Conservation (phyloP, 2,888 invertebrate species). For the Eristalis tenax region DNA sequence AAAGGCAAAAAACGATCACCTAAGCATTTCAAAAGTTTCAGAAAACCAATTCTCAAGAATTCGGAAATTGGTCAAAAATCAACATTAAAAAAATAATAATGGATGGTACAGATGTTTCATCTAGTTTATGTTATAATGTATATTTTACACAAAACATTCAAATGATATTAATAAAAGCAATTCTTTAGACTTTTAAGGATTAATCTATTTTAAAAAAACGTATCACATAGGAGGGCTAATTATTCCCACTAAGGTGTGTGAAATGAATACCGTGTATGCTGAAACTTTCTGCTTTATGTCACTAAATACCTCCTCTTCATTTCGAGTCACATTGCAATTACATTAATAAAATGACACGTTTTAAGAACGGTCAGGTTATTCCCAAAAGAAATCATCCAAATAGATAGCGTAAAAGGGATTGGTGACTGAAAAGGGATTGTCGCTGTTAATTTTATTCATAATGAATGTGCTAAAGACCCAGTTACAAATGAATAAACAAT, state of each 20-base stretch:
- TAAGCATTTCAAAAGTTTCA: too few species aligned
- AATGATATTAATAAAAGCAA: neutral
- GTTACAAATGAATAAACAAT: too few species aligned
- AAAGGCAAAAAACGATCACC: too few species aligned
- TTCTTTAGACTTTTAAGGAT: neutral
- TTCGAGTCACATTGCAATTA: neutral
- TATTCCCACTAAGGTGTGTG: neutral
- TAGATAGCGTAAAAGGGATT: neutral
- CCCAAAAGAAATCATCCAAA: conserved; percentile 41
- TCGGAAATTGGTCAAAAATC: too few species aligned
- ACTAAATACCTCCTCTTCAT: neutral
- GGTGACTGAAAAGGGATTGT: neutral
- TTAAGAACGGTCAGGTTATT: conserved; percentile 22
- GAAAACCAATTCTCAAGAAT: too few species aligned
- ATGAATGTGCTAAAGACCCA: too few species aligned
- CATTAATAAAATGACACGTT: neutral
- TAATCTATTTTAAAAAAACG: neutral
- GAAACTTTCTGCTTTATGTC: too few species aligned
- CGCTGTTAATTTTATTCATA: too few species aligned
- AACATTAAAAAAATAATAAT: too few species aligned
- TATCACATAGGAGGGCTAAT: neutral
- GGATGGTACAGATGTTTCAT: too few species aligned
- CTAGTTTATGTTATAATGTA: neutral
- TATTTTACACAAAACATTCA: neutral
- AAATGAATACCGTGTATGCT: neutral